Percentiles rank a stretch among this genome's conserved stretches.
phyloP scores from a whole-genome alignment of 2,888 invertebrate species.

The Pollenia angustigena region DNA sequence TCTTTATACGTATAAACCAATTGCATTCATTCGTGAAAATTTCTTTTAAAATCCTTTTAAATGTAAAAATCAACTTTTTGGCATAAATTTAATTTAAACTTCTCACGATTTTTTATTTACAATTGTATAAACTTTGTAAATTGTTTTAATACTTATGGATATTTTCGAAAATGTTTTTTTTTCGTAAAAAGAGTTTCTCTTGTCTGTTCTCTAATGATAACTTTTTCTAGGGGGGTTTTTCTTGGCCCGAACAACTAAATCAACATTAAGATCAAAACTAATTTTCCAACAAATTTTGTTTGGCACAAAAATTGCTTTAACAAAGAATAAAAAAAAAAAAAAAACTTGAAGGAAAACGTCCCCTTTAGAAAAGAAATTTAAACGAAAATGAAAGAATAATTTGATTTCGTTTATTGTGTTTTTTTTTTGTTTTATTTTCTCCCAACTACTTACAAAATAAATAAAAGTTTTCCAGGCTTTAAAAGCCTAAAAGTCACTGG shows the following conservation, averaged over 20 bases:
- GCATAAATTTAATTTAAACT: slow-evolving; percentile 55
- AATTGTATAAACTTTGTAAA: slow-evolving; percentile 54
- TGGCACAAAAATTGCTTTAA: slow-evolving; percentile 43
- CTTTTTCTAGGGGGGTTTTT: neutral
- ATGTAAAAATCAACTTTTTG: slow-evolving; percentile 22
- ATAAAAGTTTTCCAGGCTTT: slow-evolving; percentile 51
- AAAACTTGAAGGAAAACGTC: slow-evolving; percentile 7
- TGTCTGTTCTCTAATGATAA: neutral
- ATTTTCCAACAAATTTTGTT: slow-evolving; percentile 51
- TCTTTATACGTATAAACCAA: too few relatives aligned
- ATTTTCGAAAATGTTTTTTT: slow-evolving; percentile 6
- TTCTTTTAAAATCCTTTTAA: too few relatives aligned
- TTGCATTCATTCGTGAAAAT: too few relatives aligned
- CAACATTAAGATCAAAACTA: slow-evolving; percentile 48
- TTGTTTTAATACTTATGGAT: slow-evolving; percentile 57
- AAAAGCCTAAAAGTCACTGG: slow-evolving; percentile 51
- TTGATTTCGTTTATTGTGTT: slow-evolving; percentile 46
- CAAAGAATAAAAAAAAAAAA: slow-evolving; percentile 7
- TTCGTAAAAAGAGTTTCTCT: neutral
- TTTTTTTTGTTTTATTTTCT: slow-evolving; percentile 15
- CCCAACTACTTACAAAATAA: slow-evolving; percentile 42
- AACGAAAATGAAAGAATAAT: slow-evolving; percentile 53
- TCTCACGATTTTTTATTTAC: slow-evolving; percentile 65
- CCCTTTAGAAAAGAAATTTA: slow-evolving; percentile 40
- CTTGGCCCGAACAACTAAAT: slow-evolving; percentile 45